Conservation (phyloP, 2,888 invertebrate species). For the Eupsilia transversa region DNA sequence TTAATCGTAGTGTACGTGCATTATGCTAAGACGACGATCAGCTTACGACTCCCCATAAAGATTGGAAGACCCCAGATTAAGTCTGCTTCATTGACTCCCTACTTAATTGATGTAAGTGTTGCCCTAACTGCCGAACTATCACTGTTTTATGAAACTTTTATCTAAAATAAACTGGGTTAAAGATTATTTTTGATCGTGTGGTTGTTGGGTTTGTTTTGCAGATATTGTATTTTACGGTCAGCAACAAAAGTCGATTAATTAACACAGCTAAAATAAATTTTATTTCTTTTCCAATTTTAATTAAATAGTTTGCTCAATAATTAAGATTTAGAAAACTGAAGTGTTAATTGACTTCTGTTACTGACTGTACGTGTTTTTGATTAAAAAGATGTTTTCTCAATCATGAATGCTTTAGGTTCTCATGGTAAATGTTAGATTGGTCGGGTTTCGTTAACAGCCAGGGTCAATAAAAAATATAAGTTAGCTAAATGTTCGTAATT, state of each 20-base stretch:
- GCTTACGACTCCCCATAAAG: constrained; percentile 40
- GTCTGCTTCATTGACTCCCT: constrained; percentile 44
- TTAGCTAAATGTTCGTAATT: background rate
- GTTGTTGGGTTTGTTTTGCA: background rate
- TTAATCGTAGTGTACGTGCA: constrained; percentile 50
- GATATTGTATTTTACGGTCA: background rate
- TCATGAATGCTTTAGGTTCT: background rate
- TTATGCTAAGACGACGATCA: constrained; percentile 43
- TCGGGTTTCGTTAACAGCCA: background rate
- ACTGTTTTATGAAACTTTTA: background rate
- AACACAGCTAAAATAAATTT: no score
- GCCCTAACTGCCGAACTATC: constrained; percentile 7
- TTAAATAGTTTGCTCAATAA: no score
- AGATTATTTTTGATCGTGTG: constrained; percentile 1
- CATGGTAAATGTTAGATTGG: background rate
- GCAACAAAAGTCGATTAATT: no score
- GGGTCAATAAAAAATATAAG: background rate
- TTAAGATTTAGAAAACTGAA: no score
- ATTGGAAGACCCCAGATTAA: constrained; percentile 43
- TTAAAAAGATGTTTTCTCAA: background rate
- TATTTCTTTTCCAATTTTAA: no score
- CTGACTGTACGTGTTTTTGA: background rate
- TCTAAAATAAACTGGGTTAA: constrained; percentile 13
- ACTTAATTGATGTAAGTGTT: constrained; percentile 56
- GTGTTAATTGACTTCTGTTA: no score